Conservation (phyloP, 2,113 vertebrate species). For the Galeopterus variegatus region DNA sequence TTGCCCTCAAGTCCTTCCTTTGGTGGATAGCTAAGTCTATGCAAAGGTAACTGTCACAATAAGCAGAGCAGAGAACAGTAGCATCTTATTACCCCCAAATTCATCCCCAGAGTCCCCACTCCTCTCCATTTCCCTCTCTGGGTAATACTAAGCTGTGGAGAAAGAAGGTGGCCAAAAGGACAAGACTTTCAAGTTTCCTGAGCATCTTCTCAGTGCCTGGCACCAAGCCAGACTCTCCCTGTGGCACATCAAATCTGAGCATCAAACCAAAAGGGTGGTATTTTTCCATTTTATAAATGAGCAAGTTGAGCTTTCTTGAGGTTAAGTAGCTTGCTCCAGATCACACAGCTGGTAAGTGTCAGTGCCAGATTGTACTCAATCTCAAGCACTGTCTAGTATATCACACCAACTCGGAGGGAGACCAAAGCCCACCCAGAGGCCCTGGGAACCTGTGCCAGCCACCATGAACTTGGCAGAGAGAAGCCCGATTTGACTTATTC, state of each 20-base stretch:
- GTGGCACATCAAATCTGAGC: not conserved
- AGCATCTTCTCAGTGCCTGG: slow-evolving; percentile 1
- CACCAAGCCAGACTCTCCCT: not conserved
- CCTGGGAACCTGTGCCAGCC: not conserved
- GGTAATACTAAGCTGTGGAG: not conserved
- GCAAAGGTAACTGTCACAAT: not conserved
- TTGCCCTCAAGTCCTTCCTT: slow-evolving; percentile 2
- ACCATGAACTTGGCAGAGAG: not conserved
- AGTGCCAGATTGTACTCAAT: not conserved
- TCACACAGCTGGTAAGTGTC: not conserved
- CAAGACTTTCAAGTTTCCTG: not conserved
- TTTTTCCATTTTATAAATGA: not conserved
- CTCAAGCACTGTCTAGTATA: not conserved
- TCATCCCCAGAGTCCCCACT: not conserved
- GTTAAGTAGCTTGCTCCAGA: not conserved
- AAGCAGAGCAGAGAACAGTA: not conserved
- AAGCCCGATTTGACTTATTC: not conserved
- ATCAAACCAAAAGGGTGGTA: not conserved
- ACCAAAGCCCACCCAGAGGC: not conserved
- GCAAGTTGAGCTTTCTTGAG: not conserved
- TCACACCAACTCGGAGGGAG: not conserved
- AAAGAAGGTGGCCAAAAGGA: not conserved
- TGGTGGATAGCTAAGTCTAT: not conserved
- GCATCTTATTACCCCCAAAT: not conserved
- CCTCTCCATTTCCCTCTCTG: not conserved